These are phyloP conservation scores for Macrotis lagotis DNA, from an alignment of 2,113 vertebrate genomes.

Conservation along the genomic window DNA sequence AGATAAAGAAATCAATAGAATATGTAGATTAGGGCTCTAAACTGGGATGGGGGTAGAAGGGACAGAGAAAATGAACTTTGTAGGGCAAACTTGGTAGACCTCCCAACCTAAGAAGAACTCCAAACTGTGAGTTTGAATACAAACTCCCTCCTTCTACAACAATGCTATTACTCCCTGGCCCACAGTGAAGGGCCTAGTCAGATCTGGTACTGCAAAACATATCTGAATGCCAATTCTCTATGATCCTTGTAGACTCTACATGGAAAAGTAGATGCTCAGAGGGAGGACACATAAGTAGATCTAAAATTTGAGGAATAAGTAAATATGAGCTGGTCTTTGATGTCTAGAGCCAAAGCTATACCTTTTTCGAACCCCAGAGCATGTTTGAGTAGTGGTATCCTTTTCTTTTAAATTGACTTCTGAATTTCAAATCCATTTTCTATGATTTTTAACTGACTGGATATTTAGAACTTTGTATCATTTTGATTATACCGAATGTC, in stretches of 20 bases:
- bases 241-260: neutral
- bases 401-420: neutral
- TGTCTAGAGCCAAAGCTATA: neutral
- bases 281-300: neutral
- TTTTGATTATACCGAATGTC: too few relatives aligned
- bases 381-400: neutral
- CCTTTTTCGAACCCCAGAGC: neutral
- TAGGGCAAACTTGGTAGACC: neutral
- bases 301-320: neutral
- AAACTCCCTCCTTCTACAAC: neutral
- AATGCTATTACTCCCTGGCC: neutral
- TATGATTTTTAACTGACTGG: too few relatives aligned
- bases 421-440: neutral
- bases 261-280: neutral
- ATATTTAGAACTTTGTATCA: too few relatives aligned
- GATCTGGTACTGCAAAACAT: neutral
- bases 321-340: neutral
- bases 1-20: neutral
- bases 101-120: neutral
- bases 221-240: neutral
- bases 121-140: neutral
- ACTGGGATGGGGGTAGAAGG: neutral
- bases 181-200: neutral
- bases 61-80: neutral
- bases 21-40: neutral